Conservation (phyloP, 2,113 vertebrate genomes). For the Aspiorhynchus laticeps region DNA sequence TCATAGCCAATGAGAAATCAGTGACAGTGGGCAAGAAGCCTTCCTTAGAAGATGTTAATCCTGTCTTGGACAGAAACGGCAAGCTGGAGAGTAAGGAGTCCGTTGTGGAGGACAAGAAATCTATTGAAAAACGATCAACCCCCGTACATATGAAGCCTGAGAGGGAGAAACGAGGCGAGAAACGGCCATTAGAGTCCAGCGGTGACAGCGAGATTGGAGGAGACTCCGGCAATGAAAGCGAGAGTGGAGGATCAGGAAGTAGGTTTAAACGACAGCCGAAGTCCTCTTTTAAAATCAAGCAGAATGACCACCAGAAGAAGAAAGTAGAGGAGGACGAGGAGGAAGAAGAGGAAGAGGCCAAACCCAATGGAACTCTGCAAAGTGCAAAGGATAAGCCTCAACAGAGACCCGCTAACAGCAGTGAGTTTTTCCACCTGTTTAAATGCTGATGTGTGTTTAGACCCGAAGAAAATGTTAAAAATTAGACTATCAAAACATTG, state of each 20-base stretch:
- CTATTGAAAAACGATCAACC: conserved; percentile 30
- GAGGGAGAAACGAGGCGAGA: conserved; percentile 68
- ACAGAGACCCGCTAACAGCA: conserved; percentile 79
- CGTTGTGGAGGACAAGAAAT: conserved; percentile 32
- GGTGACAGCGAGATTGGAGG: conserved; percentile 76
- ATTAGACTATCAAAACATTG: neutral
- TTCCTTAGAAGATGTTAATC: conserved; percentile 12
- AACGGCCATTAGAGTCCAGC: conserved; percentile 81
- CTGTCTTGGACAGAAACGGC: conserved; percentile 26
- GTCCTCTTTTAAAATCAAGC: conserved; percentile 87
- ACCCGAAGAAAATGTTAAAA: neutral
- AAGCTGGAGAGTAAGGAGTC: conserved; percentile 19
- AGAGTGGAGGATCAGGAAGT: conserved; percentile 80
- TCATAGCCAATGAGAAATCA: conserved; percentile 39
- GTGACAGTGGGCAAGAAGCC: conserved; percentile 13
- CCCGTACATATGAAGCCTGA: conserved; percentile 21
- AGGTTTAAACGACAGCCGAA: conserved; percentile 84
- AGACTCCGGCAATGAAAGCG: conserved; percentile 81
- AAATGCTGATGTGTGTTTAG: neutral
- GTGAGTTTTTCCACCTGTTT: conserved; percentile 55
- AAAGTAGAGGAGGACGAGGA: conserved; percentile 80
- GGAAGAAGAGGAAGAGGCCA: conserved; percentile 74
- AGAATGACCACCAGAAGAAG: conserved; percentile 83
- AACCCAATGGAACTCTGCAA: conserved; percentile 81
- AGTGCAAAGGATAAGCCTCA: conserved; percentile 85